Evolutionary conservation across 2,113 vertebrate species (phyloP).

Genomic region (Sigmodon hispidus): DNA sequence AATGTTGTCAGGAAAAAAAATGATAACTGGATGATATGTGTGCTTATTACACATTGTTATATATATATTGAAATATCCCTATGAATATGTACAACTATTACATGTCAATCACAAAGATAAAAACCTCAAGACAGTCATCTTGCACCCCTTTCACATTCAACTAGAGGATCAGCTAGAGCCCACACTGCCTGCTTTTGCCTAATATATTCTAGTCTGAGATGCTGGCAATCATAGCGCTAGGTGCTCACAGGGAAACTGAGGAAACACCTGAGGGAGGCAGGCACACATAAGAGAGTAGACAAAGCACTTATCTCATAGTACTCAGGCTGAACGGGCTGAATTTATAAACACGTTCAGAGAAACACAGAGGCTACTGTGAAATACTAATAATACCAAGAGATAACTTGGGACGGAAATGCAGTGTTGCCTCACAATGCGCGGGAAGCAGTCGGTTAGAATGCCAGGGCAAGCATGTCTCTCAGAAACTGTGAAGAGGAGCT

Average conservation of each 20-base stretch:
- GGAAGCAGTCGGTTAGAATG: background rate
- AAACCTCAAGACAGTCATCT: background rate
- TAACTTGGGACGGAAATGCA: background rate
- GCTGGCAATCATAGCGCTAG: background rate
- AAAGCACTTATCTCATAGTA: too few species aligned
- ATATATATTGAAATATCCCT: background rate
- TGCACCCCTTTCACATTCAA: background rate
- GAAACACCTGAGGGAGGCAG: background rate
- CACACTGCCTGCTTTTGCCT: background rate
- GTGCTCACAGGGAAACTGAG: background rate
- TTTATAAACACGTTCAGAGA: background rate
- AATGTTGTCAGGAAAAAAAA: background rate
- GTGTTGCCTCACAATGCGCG: background rate
- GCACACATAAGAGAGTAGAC: background rate
- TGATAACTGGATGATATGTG: background rate
- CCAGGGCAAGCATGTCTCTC: background rate
- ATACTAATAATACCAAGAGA: background rate
- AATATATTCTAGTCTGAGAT: rapidly evolving
- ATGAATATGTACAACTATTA: background rate
- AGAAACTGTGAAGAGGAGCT: background rate
- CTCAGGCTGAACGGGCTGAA: background rate
- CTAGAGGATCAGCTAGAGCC: background rate
- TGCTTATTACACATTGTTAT: background rate
- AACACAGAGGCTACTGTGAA: background rate
- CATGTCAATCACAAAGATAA: background rate